These are phyloP conservation scores for Acridotheres tristis DNA, from an alignment of 2,797 vertebrate genomes.

Conservation along the genomic window DNA sequence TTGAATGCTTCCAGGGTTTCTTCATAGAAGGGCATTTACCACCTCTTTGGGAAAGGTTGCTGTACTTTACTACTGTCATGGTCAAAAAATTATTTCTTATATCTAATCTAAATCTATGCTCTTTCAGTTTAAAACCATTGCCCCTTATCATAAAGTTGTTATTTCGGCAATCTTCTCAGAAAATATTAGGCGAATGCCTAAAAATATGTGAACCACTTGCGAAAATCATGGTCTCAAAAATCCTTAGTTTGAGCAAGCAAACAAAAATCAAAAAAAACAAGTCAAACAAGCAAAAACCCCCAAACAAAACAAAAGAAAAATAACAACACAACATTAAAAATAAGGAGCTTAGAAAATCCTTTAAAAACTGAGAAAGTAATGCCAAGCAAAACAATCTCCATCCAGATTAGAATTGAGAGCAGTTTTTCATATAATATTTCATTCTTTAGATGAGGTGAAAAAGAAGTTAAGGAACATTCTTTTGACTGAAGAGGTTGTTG, in stretches of 20 bases:
- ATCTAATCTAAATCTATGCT: background rate
- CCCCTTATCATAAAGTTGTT: background rate
- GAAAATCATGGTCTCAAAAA: background rate
- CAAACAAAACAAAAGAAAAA: background rate
- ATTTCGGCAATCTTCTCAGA: background rate
- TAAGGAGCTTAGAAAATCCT: background rate
- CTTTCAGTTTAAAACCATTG: background rate
- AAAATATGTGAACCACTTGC: background rate
- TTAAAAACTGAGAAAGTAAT: background rate
- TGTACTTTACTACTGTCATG: background rate
- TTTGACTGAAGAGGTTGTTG: background rate
- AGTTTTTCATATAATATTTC: background rate
- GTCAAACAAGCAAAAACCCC: accelerated
- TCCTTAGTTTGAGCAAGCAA: background rate
- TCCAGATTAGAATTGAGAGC: background rate
- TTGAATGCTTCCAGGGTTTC: background rate
- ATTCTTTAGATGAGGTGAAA: background rate
- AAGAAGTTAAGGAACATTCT: background rate
- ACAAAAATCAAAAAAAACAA: background rate
- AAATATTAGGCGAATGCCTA: background rate
- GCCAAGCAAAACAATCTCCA: background rate
- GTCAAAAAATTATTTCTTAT: background rate
- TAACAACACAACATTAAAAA: background rate
- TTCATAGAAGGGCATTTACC: background rate
- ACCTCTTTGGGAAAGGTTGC: background rate